Percentiles rank a stretch among this genome's conserved stretches.
Evolutionary conservation across 2,113 vertebrate genomes (phyloP).

Genomic region (Copsychus sechellarum): DNA sequence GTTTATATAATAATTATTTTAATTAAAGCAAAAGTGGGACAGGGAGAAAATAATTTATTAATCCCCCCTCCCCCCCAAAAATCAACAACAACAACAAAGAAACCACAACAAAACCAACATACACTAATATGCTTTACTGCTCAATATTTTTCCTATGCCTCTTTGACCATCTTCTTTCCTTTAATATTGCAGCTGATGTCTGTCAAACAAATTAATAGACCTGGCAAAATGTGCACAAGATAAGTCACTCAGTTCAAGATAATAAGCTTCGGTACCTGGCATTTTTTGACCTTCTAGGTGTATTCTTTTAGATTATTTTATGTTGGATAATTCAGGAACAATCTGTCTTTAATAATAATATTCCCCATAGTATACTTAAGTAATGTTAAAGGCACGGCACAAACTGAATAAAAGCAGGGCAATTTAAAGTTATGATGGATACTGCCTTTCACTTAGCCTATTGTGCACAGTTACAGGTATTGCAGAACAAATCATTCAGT

Average conservation of each 20-base stretch:
- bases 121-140: background rate
- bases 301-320: background rate
- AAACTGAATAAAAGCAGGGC: slow-evolving; percentile 33
- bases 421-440: slow-evolving; percentile 45
- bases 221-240: background rate
- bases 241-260: background rate
- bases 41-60: background rate
- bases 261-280: background rate
- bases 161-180: background rate
- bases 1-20: background rate
- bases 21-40: background rate
- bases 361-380: background rate
- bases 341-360: slow-evolving; percentile 38
- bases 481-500: slow-evolving; percentile 34
- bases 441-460: slow-evolving; percentile 12
- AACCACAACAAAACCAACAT: background rate
- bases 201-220: slow-evolving; percentile 1
- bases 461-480: slow-evolving; percentile 32
- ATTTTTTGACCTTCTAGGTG: background rate
- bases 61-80: background rate
- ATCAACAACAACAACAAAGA: background rate
- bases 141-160: background rate
- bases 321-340: background rate
- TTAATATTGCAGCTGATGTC: background rate
- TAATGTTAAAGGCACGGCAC: background rate